Evolutionary conservation across 92 coral and sea anemone species (phyloP).

Genomic region (Epizoanthus stellaris): DNA sequence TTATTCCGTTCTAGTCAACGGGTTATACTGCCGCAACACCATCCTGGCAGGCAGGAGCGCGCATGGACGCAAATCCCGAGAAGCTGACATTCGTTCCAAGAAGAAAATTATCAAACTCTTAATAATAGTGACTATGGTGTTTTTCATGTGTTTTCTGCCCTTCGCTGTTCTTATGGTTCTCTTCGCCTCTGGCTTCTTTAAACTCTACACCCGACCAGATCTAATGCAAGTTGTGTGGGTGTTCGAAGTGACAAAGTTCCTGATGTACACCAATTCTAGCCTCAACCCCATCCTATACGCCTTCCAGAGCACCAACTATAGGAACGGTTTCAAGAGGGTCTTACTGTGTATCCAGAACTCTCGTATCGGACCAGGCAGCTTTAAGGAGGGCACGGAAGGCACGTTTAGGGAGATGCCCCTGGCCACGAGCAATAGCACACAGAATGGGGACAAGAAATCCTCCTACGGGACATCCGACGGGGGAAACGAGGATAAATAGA

Average conservation of each 20-base stretch:
- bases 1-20: constrained; percentile 72
- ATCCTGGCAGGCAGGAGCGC: constrained; percentile 58
- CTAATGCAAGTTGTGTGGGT: constrained; percentile 31
- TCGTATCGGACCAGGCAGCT: constrained; percentile 8
- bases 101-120: constrained; percentile 67
- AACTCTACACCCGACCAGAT: constrained; percentile 7
- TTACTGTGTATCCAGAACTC: constrained; percentile 13
- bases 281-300: constrained; percentile 82
- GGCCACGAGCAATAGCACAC: not conserved
- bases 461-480: constrained; percentile 10
- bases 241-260: constrained; percentile 61
- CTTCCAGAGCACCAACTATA: constrained; percentile 77
- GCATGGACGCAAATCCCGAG: constrained; percentile 47
- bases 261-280: constrained; percentile 64
- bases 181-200: constrained; percentile 56
- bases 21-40: constrained; percentile 75
- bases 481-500: not conserved
- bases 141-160: constrained; percentile 66
- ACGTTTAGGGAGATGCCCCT: constrained; percentile 28
- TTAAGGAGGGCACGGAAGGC: constrained; percentile 11
- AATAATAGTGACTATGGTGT: constrained; percentile 57
- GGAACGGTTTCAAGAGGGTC: constrained; percentile 55
- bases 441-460: constrained; percentile 15
- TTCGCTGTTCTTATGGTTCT: constrained; percentile 64
- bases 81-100: constrained; percentile 67